Evolutionary conservation across 2,888 invertebrate genomes (phyloP), one percentile per base, ranked within the genome.

Genomic region (Apotomis turbidana): DNA sequence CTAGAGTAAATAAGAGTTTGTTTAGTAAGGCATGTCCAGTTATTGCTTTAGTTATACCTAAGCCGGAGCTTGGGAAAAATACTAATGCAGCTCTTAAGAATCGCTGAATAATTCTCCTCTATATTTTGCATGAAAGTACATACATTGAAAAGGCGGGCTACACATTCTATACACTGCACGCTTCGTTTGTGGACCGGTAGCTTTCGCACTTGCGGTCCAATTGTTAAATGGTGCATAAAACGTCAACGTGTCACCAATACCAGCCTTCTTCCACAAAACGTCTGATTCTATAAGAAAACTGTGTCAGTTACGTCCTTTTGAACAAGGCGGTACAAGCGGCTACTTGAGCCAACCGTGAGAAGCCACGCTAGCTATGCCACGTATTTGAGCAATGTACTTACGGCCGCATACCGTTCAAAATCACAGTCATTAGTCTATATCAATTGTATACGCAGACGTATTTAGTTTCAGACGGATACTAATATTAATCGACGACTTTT

Each of bases 221-320:
- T 90, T 91, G 84, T 76, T 81, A 87, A 89, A 85, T 87, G 85
- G 90, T 85, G 88, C 89, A 85, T 85, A 83, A 75, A 72, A 77
- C 84, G 86, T 87, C 86, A 86, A 88, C 85, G 87, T 88, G 89
- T 87, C 89, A 86, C 86, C 86, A 81, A 44, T 9, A 63, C 15
- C 10, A 49, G 5, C 8, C 49, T 49, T 27, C 41, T 41, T 41
- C 5, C 27, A 49, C 15, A 49, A 51, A 62, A 59, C 41, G 5
- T 5, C 51, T 3, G 2, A 49, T 12, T 51, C 46, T 15, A 10
- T 49, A 27, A 46, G 60, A 58, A 38, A 36, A 58, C 38, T 10
- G 38, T 5, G 10, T 5, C 38, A 12, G 36, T 36, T 55, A 9
- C 49, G 49, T 49, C 49, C 9, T 49, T 49, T 10, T 49, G 9